phyloP scores from a whole-genome alignment of 2,113 vertebrate species.

The Coreoperca whiteheadi region DNA sequence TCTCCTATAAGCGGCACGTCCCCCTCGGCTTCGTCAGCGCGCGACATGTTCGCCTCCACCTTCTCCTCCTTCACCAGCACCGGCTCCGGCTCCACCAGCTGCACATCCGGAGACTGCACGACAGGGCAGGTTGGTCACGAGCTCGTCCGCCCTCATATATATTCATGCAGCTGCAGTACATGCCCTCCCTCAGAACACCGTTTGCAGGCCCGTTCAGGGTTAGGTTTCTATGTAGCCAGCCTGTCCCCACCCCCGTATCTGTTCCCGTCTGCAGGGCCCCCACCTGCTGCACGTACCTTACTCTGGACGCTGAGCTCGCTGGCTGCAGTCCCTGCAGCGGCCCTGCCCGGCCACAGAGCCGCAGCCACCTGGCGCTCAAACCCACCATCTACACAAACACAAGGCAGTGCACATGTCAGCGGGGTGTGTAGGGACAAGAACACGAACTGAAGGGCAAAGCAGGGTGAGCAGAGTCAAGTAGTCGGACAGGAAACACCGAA shows the following conservation, averaged over 20 bases:
- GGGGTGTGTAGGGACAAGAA: too few species aligned
- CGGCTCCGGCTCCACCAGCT: constrained; percentile 65
- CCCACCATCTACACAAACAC: constrained; percentile 48
- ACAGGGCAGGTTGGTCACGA: background rate
- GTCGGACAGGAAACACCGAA: too few species aligned
- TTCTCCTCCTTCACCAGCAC: constrained; percentile 80
- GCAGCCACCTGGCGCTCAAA: constrained; percentile 68
- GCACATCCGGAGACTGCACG: constrained; percentile 73
- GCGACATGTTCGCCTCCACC: constrained; percentile 48
- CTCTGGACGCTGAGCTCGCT: constrained; percentile 20
- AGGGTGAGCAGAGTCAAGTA: too few species aligned
- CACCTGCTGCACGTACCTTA: constrained; percentile 38
- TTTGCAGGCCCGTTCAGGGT: background rate
- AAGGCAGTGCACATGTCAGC: too few species aligned
- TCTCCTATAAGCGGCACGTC: constrained; percentile 70
- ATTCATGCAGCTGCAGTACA: background rate
- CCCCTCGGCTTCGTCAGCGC: constrained; percentile 36
- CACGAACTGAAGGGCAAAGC: too few species aligned
- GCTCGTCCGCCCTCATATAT: background rate
- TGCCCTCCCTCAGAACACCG: background rate
- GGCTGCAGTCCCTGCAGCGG: background rate
- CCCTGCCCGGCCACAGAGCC: constrained; percentile 66
- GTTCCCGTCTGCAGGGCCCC: background rate
- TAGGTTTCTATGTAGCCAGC: background rate
- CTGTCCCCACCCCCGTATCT: too few species aligned